These are phyloP conservation scores for Allobates femoralis DNA, from an alignment of 2,797 vertebrate genomes.

Conservation along the genomic window DNA sequence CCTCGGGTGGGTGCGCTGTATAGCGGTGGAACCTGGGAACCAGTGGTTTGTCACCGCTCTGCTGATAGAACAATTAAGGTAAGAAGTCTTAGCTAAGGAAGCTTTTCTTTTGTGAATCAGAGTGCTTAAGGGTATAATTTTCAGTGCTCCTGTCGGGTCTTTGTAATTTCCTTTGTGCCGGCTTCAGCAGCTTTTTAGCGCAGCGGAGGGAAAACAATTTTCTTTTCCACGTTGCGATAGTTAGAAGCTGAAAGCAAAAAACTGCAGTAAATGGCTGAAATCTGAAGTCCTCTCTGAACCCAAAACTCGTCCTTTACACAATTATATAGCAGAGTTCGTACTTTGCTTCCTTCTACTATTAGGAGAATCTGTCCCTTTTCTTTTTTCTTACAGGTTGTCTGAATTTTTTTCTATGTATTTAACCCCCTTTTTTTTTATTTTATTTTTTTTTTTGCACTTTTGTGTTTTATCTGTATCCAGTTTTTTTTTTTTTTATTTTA, in stretches of 20 bases:
- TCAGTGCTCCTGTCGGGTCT: neutral
- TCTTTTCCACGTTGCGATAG: slow-evolving; percentile 13
- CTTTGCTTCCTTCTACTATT: neutral
- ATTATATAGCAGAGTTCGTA: neutral
- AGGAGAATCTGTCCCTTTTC: too few relatives aligned
- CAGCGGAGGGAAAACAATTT: slow-evolving; percentile 12
- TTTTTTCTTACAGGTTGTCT: too few relatives aligned
- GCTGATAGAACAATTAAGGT: slow-evolving; percentile 99
- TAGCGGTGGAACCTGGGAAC: slow-evolving; percentile 97
- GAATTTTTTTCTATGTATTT: too few relatives aligned
- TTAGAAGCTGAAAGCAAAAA: neutral
- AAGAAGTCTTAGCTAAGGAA: slow-evolving; percentile 55
- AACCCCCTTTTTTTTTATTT: too few relatives aligned
- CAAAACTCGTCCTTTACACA: neutral
- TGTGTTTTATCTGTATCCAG: too few relatives aligned
- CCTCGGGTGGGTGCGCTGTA: slow-evolving; percentile 95
- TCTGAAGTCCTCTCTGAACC: neutral
- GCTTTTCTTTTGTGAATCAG: neutral
- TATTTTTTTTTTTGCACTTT: too few relatives aligned
- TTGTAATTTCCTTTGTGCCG: slow-evolving; percentile 24
- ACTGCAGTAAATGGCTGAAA: slow-evolving; percentile 11
- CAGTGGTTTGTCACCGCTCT: slow-evolving; percentile 98
- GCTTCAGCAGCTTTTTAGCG: slow-evolving; percentile 19
- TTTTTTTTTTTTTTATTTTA: too few relatives aligned
- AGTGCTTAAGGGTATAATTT: slow-evolving; percentile 32